Conservation (phyloP, 2,888 invertebrate genomes). For the Caenorhabditis becei region DNA sequence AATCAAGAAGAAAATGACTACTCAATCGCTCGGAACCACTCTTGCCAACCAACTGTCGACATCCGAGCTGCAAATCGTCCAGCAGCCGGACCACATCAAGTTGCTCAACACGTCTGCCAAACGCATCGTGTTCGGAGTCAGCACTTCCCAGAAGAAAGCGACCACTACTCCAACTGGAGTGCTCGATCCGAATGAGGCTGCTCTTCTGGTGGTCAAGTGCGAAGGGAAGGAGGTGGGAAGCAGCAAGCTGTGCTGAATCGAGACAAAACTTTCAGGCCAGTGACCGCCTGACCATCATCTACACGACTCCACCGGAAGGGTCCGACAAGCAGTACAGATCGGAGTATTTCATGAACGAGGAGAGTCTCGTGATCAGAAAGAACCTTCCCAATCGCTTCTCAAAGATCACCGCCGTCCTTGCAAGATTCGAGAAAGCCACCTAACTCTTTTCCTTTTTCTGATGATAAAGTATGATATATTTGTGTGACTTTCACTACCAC, state of each 20-base stretch:
- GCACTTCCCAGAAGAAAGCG: slow-evolving; percentile 45
- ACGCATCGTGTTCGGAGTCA: slow-evolving; percentile 47
- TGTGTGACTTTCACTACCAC: slow-evolving; percentile 11
- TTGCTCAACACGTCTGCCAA: slow-evolving; percentile 40
- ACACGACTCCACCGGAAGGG: slow-evolving; percentile 52
- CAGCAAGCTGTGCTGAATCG: background rate
- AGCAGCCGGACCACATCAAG: slow-evolving; percentile 40
- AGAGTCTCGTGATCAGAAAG: slow-evolving; percentile 33
- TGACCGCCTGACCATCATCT: slow-evolving; percentile 50
- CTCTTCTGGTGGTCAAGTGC: slow-evolving; percentile 37
- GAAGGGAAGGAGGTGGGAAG: slow-evolving; percentile 48
- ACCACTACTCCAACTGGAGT: slow-evolving; percentile 57
- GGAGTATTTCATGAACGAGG: slow-evolving; percentile 43
- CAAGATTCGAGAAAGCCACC: slow-evolving; percentile 29
- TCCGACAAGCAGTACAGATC: slow-evolving; percentile 51
- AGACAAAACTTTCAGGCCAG: slow-evolving; percentile 15
- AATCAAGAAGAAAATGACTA: slow-evolving; percentile 20
- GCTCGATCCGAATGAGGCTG: slow-evolving; percentile 50
- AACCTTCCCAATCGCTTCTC: slow-evolving; percentile 42
- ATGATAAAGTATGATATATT: background rate
- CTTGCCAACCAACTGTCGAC: slow-evolving; percentile 18
- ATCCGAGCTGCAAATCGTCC: slow-evolving; percentile 15
- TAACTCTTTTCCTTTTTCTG: background rate
- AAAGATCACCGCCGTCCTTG: slow-evolving; percentile 45
- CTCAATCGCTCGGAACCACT: slow-evolving; percentile 19